A percentile compares a stretch with the other conserved stretches of the same genome.
These are phyloP conservation scores for Anthrax anthrax DNA, from an alignment of 2,888 invertebrate species.

Conservation along the genomic window DNA sequence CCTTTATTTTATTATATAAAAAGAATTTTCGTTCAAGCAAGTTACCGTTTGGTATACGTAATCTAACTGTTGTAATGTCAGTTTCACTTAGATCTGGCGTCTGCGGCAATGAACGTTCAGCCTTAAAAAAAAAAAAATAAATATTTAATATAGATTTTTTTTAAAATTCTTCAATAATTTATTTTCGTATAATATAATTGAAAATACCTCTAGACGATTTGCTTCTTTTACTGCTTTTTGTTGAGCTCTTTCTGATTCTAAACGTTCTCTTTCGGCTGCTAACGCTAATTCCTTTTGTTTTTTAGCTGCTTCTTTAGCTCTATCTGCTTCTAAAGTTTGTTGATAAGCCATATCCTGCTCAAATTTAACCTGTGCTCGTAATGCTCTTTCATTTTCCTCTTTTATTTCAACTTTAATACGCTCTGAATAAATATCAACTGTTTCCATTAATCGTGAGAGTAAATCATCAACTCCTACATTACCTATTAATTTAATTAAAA, in stretches of 20 bases:
- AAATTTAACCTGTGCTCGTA: conserved; percentile 73
- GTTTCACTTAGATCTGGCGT: conserved; percentile 49
- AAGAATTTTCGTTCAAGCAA: conserved; percentile 64
- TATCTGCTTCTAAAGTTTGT: conserved; percentile 59
- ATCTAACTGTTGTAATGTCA: conserved; percentile 57
- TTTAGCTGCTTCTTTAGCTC: conserved; percentile 78
- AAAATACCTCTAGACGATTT: conserved; percentile 24
- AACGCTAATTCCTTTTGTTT: conserved; percentile 51
- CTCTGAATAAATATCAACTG: conserved; percentile 69
- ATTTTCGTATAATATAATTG: too few species aligned
- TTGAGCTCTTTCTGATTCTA: conserved; percentile 58
- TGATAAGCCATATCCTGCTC: conserved; percentile 93
- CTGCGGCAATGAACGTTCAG: conserved; percentile 53
- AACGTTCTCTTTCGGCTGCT: conserved; percentile 55
- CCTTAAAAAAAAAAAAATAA: conserved; percentile 18
- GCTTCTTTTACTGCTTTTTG: conserved; percentile 61
- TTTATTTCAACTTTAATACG: conserved; percentile 62
- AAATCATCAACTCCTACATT: conserved; percentile 83
- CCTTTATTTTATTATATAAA: conserved; percentile 36
- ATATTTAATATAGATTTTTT: neutral
- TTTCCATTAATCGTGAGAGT: conserved; percentile 72
- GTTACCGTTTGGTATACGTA: conserved; percentile 66
- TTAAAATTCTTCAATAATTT: too few species aligned
- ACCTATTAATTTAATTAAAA: conserved; percentile 17
- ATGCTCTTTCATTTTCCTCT: conserved; percentile 78